These are phyloP conservation scores for Podarcis siculus DNA, from an alignment of 2,797 vertebrate species.

Conservation along the genomic window DNA sequence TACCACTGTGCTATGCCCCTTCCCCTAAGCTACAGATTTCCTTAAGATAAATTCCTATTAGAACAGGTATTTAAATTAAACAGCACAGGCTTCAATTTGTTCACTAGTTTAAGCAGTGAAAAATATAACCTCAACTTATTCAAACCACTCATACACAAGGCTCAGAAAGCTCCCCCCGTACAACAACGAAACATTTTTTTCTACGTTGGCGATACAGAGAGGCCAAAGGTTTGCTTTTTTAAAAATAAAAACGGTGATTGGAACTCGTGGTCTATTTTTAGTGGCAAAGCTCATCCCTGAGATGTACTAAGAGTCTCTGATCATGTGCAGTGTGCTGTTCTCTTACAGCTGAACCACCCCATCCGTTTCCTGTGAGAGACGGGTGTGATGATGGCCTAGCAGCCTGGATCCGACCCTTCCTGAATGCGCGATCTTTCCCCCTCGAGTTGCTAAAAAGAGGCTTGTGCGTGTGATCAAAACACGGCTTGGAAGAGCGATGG, in stretches of 20 bases:
- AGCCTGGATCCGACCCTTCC: neutral
- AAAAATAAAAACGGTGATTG: too few species aligned
- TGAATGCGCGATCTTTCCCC: neutral
- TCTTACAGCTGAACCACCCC: neutral
- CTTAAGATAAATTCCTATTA: too few species aligned
- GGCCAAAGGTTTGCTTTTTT: neutral
- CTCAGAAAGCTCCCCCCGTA: neutral
- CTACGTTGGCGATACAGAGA: neutral
- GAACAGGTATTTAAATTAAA: neutral
- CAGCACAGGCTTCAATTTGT: neutral
- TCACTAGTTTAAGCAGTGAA: neutral
- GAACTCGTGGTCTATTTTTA: neutral
- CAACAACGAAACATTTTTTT: neutral
- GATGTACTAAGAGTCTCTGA: neutral
- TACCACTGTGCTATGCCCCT: too few species aligned
- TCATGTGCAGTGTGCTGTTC: neutral
- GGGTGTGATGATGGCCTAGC: neutral
- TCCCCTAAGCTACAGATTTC: too few species aligned
- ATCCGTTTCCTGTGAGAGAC: neutral
- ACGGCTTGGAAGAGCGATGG: too few species aligned
- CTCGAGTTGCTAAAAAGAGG: neutral
- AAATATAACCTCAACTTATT: too few species aligned
- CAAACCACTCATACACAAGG: neutral
- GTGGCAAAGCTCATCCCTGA: neutral
- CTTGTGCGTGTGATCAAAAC: too few species aligned